Conservation (phyloP, 2,797 vertebrate genomes). For the Coreius guichenoti region DNA sequence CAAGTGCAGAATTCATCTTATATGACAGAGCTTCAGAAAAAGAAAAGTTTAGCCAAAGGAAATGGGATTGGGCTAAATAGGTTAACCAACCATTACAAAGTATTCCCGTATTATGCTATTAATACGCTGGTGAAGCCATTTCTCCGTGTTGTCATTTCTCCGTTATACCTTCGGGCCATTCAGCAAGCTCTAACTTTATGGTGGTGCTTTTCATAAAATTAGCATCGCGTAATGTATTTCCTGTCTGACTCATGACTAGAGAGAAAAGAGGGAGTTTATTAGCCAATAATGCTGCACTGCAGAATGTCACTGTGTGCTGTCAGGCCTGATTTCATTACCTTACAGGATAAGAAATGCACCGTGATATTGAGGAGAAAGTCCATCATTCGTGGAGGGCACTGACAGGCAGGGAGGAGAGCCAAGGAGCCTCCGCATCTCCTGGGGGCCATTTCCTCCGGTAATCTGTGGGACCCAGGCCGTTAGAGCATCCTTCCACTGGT, state of each 20-base stretch:
- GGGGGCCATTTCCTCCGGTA: conserved; percentile 53
- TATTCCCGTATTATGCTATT: conserved; percentile 75
- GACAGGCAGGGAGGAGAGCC: conserved; percentile 54
- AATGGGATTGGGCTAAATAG: conserved; percentile 73
- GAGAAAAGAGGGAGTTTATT: conserved; percentile 62
- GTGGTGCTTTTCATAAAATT: conserved; percentile 56
- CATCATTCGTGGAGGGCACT: conserved; percentile 57
- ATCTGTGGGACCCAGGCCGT: conserved; percentile 52
- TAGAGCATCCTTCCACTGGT: conserved; percentile 41
- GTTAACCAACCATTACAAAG: conserved; percentile 70
- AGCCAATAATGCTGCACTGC: conserved; percentile 60
- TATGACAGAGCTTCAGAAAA: conserved; percentile 74
- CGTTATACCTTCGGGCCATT: conserved; percentile 46
- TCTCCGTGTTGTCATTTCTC: conserved; percentile 24
- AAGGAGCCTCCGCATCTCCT: conserved; percentile 29
- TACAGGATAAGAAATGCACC: conserved; percentile 57
- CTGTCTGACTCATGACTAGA: conserved; percentile 55
- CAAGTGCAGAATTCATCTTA: conserved; percentile 73
- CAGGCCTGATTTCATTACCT: conserved; percentile 66
- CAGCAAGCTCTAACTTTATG: conserved; percentile 53
- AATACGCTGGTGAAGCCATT: conserved; percentile 39
- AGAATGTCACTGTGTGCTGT: conserved; percentile 65
- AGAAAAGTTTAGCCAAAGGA: conserved; percentile 58
- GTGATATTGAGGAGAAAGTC: conserved; percentile 55
- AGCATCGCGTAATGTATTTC: conserved; percentile 59